Conservation (phyloP, 2,797 vertebrate species). For the Danio kyathit region DNA sequence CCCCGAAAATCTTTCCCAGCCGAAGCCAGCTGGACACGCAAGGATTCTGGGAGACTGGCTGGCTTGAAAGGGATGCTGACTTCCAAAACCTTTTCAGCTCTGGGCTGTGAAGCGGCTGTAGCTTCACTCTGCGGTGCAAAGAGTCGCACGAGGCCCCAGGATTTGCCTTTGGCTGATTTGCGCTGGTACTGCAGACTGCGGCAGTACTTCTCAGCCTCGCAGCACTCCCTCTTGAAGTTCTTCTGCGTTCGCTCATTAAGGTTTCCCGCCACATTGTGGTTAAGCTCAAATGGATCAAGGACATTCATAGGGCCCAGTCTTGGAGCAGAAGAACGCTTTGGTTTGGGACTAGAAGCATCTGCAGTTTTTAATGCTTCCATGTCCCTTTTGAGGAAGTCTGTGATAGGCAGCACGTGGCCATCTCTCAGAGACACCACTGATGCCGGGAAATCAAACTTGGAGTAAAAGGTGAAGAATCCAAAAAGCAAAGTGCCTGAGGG, state of each 20-base stretch:
- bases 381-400: slow-evolving; percentile 69
- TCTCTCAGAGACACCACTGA: slow-evolving; percentile 82
- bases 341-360: slow-evolving; percentile 53
- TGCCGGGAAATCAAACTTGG: slow-evolving; percentile 82
- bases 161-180: slow-evolving; percentile 83
- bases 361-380: slow-evolving; percentile 36
- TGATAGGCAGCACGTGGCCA: slow-evolving; percentile 75
- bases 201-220: slow-evolving; percentile 85
- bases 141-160: slow-evolving; percentile 90
- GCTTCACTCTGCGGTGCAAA: slow-evolving; percentile 74
- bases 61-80: slow-evolving; percentile 77
- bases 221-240: slow-evolving; percentile 82
- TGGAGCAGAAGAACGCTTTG: slow-evolving; percentile 49
- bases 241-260: slow-evolving; percentile 80
- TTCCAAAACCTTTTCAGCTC: slow-evolving; percentile 50
- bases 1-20: slow-evolving; percentile 69
- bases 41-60: slow-evolving; percentile 65
- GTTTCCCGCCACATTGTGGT: slow-evolving; percentile 92
- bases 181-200: slow-evolving; percentile 88
- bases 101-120: slow-evolving; percentile 42
- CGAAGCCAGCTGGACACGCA: slow-evolving; percentile 67
- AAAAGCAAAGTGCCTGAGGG: slow-evolving; percentile 83
- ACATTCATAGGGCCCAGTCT: slow-evolving; percentile 85
- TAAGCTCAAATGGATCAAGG: slow-evolving; percentile 92
- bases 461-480: slow-evolving; percentile 87